phyloP scores from a whole-genome alignment of 2,888 invertebrate genomes.

The Eilema griseolum region DNA sequence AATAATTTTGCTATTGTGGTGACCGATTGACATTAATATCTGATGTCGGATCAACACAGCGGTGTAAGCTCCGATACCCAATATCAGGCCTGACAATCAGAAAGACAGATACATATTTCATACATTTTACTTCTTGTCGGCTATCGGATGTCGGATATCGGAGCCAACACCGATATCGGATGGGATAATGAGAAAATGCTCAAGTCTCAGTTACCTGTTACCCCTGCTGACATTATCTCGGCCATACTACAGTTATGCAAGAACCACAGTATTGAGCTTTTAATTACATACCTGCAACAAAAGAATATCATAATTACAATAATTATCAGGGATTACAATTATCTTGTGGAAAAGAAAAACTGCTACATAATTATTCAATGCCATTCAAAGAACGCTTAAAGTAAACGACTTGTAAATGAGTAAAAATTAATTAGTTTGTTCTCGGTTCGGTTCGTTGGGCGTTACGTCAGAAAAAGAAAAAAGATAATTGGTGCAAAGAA shows the following conservation, averaged over 20 bases:
- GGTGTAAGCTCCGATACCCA: too few species aligned
- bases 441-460: slow-evolving; percentile 58
- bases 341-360: slow-evolving; percentile 43
- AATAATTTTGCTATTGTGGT: too few species aligned
- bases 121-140: too few species aligned
- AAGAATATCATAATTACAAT: slow-evolving; percentile 39
- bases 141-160: too few species aligned
- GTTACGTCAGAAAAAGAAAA: slow-evolving; percentile 61
- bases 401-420: slow-evolving; percentile 74
- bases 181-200: too few species aligned
- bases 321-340: slow-evolving; percentile 41
- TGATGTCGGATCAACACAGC: too few species aligned
- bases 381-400: slow-evolving; percentile 49
- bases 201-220: slow-evolving; percentile 28
- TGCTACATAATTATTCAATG: slow-evolving; percentile 55
- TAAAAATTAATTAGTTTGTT: slow-evolving; percentile 76
- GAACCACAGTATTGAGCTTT: slow-evolving; percentile 22
- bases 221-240: slow-evolving; percentile 19
- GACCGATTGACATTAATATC: too few species aligned
- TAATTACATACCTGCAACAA: slow-evolving; percentile 56
- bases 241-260: slow-evolving; percentile 14
- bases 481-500: slow-evolving; percentile 69
- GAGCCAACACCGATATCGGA: too few species aligned
- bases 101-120: too few species aligned
- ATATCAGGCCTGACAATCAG: too few species aligned